phyloP scores from a whole-genome alignment of 2,797 vertebrate genomes.

The Morus bassanus region DNA sequence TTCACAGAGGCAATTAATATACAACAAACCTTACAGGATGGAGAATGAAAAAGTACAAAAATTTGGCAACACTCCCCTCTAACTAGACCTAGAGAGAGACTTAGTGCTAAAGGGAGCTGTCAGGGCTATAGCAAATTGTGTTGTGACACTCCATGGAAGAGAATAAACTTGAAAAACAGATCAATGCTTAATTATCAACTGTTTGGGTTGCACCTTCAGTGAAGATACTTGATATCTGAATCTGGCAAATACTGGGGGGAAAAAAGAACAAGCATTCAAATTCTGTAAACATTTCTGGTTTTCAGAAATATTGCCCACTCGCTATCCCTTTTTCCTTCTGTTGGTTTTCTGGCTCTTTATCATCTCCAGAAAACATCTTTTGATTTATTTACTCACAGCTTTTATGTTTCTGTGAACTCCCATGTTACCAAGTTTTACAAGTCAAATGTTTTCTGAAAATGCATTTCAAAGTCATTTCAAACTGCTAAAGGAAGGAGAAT shows the following conservation, averaged over 20 bases:
- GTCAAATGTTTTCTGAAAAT: not conserved
- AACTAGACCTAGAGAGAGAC: not conserved
- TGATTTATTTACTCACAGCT: not conserved
- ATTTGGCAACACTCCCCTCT: not conserved
- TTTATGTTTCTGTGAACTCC: not conserved
- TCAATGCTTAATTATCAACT: not conserved
- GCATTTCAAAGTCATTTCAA: slow-evolving; percentile 1
- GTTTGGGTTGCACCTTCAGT: not conserved
- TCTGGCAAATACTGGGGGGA: not conserved
- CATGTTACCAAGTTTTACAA: not conserved
- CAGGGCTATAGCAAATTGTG: not conserved
- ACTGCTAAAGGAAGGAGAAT: not conserved
- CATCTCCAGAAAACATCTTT: not conserved
- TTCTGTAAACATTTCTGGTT: not conserved
- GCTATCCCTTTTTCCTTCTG: not conserved
- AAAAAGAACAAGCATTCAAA: not conserved
- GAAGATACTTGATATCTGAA: not conserved
- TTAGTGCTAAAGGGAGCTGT: not conserved
- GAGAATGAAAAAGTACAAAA: not conserved
- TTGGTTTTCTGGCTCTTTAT: not conserved
- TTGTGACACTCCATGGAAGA: not conserved
- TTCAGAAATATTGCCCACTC: not conserved
- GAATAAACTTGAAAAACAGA: not conserved
- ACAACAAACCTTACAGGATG: slow-evolving; percentile 4
- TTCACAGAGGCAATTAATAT: slow-evolving; percentile 16